phyloP scores from a whole-genome alignment of 2,888 invertebrate genomes.

The Trissonchulus sp. region DNA sequence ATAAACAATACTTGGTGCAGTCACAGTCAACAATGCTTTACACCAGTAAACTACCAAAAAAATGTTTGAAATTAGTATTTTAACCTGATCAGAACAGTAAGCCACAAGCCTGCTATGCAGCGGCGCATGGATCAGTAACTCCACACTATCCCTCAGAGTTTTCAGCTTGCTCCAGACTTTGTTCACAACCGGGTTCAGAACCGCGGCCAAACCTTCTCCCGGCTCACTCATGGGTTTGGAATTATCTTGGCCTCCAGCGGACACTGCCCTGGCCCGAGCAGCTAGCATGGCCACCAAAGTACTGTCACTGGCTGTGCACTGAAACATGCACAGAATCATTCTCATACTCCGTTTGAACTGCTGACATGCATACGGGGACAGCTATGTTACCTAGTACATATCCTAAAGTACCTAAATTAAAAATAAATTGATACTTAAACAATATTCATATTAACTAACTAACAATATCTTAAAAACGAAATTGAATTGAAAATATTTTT shows the following conservation, averaged over 20 bases:
- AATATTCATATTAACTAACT: no score
- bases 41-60: no score
- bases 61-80: no score
- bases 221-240: neutral
- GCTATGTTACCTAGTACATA: no score
- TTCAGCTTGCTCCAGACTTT: neutral
- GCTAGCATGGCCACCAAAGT: slow-evolving; percentile 72
- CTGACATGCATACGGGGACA: neutral
- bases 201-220: no score
- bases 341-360: slow-evolving; percentile 9
- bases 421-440: no score
- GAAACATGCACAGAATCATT: slow-evolving; percentile 38
- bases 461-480: no score
- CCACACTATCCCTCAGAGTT: neutral
- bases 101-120: slow-evolving; percentile 60
- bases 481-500: no score
- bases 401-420: no score
- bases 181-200: neutral
- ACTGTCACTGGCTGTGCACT: slow-evolving; percentile 85
- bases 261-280: slow-evolving; percentile 4
- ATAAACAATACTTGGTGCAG: no score
- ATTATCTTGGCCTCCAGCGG: neutral
- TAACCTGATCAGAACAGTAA: slow-evolving; percentile 68
- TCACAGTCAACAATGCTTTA: no score
- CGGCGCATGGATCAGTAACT: neutral